Base-by-base conservation (phyloP, 2,888 invertebrate genomes). In the Scaptomyza polygonia region DNA sequence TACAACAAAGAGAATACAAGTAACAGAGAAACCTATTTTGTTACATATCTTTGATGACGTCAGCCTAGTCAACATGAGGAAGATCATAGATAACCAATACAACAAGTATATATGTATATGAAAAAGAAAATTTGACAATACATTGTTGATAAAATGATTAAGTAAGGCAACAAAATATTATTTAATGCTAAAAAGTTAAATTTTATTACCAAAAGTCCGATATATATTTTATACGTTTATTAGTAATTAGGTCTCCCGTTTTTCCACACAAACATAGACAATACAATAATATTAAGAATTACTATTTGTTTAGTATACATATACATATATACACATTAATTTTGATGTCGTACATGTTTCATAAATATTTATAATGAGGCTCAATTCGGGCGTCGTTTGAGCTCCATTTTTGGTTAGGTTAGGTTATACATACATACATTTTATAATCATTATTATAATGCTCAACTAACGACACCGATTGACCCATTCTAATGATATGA, bases 191-290 rank as follows among this genome's bases (percentile, higher is more conserved):
- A 25, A 25, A 25, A 5, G 25, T 25, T 25, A 5, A 25, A 5
- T 25, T 25, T 25, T 5, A 25, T 25, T 25, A 25, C 25, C 25
- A 25, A 25, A 14, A 36, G 8, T 54, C 61, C 42, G 45, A 59
- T 64, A 62, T 77, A 76, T 77, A 80, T 72, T 69, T 83, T 12
- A 54, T 79, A 71, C 49, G 32, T 83, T 83, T 81, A 81, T 86
- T 86, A 70, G 62, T 39, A 72, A 65, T 63, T 57, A 62, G 51
- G 64, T 69, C 63, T 72, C 49, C 56, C 55, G 57, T 67, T 67
- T 65, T 59, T 68, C 44, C 67, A 71, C 21, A 54, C 51, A 64
- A 21, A 54, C 47, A 64, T 43, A 16, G 45, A 45, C 47, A 40
- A 42, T 54, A 48, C 32, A 39, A 54, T 57, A 48, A 49, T 54